Evolutionary conservation across 2,797 vertebrate species (phyloP), one percentile per base, ranked within the genome.

Genomic region (Macroramphosus scolopax): DNA sequence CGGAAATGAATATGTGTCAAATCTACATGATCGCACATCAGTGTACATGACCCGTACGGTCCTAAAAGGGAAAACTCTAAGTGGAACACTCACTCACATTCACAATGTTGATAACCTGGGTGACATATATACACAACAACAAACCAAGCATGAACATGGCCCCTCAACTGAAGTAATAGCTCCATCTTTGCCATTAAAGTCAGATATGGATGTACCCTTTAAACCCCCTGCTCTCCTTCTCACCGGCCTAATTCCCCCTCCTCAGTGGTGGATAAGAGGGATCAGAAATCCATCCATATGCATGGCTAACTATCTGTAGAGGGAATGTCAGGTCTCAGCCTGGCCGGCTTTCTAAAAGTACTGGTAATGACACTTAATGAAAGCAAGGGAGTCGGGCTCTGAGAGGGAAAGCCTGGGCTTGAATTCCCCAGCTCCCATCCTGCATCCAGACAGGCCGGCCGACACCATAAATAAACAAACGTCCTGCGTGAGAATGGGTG

Each of bases 361-460:
- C 78, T 72, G 59, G 78, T 89, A 88, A 90, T 91, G 83, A 87
- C 83, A 87, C 81, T 80, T 89, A 89, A 89, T 89, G 83, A 86
- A 87, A 81, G 77, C 72, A 54, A 32, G 71, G 75, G 78, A 87
- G 69, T 43, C 29, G 31, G 68, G 68, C 75, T 70, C 63, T 63
- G 63, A 72, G 64, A 64, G 61, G 59, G 59, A 76, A 73, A 66
- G 69, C 55, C 65, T 65, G 53, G 17, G 40, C 34, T 12, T 25
- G 45, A 36, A 43, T 62, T 59, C 63, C 64, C 50, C 42, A 54
- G 33, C 56, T 43, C 62, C 75, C 45, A 43, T 10, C 39, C 40
- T 3, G 33, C 54, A 58, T 70, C 40, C 62, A 65, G 44, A 63
- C 51, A 26, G 30, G 55, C 71, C 69, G 62, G 72, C 63, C 74